Evolutionary conservation across 2,888 invertebrate species (phyloP).

Genomic region (Sphaeridia pumilis): DNA sequence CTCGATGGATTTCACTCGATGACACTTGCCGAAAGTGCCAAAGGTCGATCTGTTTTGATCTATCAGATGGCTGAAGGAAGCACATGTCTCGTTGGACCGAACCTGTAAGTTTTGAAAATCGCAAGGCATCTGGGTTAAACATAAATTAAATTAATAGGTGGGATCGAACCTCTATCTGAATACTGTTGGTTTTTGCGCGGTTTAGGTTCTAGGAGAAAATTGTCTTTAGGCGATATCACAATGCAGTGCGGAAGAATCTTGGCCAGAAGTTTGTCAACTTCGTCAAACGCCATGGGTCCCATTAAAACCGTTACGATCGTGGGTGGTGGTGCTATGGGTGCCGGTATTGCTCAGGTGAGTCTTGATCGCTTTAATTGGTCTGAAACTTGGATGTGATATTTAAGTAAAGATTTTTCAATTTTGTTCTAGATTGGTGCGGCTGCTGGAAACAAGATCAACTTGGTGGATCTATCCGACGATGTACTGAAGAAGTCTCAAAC

Average conservation of each 20-base stretch:
- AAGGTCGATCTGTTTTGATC: not conserved
- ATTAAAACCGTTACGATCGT: constrained; percentile 27
- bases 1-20: not conserved
- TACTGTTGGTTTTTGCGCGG: not conserved
- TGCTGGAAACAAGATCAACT: constrained; percentile 44
- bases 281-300: not conserved
- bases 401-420: not conserved
- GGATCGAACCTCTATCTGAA: not conserved
- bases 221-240: not conserved
- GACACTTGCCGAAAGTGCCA: not conserved
- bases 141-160: not conserved
- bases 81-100: too few species aligned
- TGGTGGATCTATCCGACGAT: constrained; percentile 45
- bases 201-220: not conserved
- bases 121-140: not conserved
- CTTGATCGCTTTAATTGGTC: not conserved
- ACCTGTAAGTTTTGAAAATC: too few species aligned
- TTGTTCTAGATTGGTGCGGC: constrained; percentile 41
- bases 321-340: constrained; percentile 54
- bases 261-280: constrained; percentile 6
- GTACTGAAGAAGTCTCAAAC: constrained; percentile 42
- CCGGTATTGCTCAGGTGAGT: constrained; percentile 78
- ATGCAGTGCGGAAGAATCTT: constrained; percentile 1
- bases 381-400: constrained; percentile 1
- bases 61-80: not conserved